These are phyloP conservation scores for Anhinga anhinga DNA, from an alignment of 2,113 vertebrate species.

Conservation along the genomic window DNA sequence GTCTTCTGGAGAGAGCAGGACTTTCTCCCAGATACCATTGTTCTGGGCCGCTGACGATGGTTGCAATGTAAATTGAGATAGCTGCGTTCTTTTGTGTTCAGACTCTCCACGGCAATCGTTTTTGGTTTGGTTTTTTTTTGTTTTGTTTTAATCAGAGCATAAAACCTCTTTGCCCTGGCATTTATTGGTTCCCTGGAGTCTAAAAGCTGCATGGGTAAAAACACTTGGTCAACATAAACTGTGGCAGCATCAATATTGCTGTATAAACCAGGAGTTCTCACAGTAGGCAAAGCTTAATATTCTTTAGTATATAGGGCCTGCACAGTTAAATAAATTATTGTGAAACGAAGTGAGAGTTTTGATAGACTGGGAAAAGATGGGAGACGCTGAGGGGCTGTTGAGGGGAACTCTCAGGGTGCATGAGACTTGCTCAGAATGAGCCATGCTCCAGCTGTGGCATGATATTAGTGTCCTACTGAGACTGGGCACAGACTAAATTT, in stretches of 20 bases:
- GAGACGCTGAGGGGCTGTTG: neutral
- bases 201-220: neutral
- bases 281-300: neutral
- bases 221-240: neutral
- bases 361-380: neutral
- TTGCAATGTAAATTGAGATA: conserved; percentile 41
- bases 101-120: conserved; percentile 14
- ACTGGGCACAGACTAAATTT: neutral
- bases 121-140: neutral
- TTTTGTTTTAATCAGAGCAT: neutral
- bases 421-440: fast-evolving
- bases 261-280: neutral
- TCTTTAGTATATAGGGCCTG: neutral
- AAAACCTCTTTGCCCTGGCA: conserved; percentile 11
- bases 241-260: neutral
- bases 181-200: neutral
- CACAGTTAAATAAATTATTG: neutral
- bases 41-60: neutral
- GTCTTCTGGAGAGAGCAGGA: neutral
- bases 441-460: neutral
- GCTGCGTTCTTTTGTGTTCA: neutral
- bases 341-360: neutral
- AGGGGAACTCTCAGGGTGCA: neutral
- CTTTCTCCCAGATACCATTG: conserved; percentile 17
- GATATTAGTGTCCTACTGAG: neutral